phyloP scores from a whole-genome alignment of 2,113 vertebrate species.

The Macrotus californicus region DNA sequence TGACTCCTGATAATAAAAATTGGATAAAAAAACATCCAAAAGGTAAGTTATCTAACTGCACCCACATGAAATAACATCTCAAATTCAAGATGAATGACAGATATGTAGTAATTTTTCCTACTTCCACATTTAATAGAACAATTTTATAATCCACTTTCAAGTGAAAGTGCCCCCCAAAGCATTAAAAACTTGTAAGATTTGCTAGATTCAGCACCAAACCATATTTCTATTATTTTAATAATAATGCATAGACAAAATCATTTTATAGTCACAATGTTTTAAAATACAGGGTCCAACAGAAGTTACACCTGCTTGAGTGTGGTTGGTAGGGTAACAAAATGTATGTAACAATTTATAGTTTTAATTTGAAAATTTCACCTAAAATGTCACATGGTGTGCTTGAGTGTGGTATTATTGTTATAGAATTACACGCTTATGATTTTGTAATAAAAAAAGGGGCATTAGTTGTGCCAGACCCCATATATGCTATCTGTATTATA shows the following conservation, averaged over 20 bases:
- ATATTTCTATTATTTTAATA: constrained; percentile 28
- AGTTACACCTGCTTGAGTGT: no score
- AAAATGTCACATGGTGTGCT: no score
- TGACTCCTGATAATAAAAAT: constrained; percentile 11
- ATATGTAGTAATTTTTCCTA: not conserved
- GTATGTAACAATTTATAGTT: no score
- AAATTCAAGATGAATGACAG: constrained; percentile 46
- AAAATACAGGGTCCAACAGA: not conserved
- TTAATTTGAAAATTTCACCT: no score
- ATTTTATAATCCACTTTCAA: constrained; percentile 7
- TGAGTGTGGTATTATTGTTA: no score
- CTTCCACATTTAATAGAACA: not conserved
- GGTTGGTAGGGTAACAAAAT: no score
- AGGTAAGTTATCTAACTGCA: not conserved
- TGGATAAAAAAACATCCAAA: constrained; percentile 21
- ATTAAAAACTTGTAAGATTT: constrained; percentile 25
- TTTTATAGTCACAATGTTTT: constrained; percentile 30
- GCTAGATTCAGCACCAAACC: not conserved
- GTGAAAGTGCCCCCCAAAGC: constrained; percentile 1
- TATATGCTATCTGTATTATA: not conserved
- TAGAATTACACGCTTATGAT: no score
- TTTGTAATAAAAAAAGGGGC: no score
- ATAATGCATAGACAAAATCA: constrained; percentile 26
- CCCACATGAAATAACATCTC: not conserved
- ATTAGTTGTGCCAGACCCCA: not conserved